These are phyloP conservation scores for Tinea trinotella DNA, from an alignment of 2,888 invertebrate species.

Conservation along the genomic window DNA sequence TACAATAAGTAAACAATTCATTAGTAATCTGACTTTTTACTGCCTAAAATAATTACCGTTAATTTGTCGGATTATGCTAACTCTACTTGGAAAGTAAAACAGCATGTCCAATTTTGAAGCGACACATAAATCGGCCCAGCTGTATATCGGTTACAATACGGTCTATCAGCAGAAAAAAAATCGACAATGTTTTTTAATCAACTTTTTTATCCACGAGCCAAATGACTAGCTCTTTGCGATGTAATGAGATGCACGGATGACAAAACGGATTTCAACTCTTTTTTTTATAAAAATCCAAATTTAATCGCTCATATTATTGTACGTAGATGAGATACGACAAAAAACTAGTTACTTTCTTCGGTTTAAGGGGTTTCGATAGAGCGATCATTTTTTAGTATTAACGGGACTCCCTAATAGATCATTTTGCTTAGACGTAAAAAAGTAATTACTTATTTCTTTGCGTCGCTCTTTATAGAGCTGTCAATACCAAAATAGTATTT, in stretches of 20 bases:
- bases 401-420: neutral
- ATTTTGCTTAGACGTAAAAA: slow-evolving; percentile 4
- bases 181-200: neutral
- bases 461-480: neutral
- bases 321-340: slow-evolving; percentile 1
- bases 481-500: neutral
- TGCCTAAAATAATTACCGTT: too few relatives aligned
- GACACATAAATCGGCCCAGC: slow-evolving; percentile 17
- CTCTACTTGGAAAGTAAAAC: slow-evolving; percentile 21
- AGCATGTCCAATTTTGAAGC: slow-evolving; percentile 18
- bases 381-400: slow-evolving; percentile 12
- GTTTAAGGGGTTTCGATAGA: slow-evolving; percentile 1
- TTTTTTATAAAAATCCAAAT: slow-evolving; percentile 10
- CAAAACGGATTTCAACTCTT: slow-evolving; percentile 31
- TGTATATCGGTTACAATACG: slow-evolving; percentile 12
- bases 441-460: neutral
- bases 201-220: slow-evolving; percentile 8
- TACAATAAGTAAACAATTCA: too few relatives aligned
- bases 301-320: slow-evolving; percentile 10
- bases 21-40: too few relatives aligned
- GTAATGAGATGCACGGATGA: slow-evolving; percentile 60
- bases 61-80: slow-evolving; percentile 13
- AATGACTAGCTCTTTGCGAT: slow-evolving; percentile 9
- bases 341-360: slow-evolving; percentile 4
- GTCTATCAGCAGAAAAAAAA: neutral